Evolutionary conservation across 2,888 invertebrate species (phyloP).

Genomic region (Hirtodrosophila alboralis): DNA sequence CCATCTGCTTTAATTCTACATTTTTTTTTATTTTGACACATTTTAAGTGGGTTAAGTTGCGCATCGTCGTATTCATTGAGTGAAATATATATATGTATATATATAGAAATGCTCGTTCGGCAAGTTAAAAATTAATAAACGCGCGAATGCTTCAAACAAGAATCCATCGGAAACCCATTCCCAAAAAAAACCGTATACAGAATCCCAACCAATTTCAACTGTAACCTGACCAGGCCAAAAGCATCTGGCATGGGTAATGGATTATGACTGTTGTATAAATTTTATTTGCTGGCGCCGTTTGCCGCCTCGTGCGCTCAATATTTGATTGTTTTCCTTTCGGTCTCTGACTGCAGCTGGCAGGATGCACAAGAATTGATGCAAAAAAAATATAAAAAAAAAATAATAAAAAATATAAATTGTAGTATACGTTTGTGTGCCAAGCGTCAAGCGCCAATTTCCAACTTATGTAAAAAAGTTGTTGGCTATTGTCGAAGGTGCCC

Average conservation of each 20-base stretch:
- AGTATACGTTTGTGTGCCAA: constrained; percentile 32
- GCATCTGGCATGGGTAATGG: constrained; percentile 68
- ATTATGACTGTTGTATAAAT: constrained; percentile 64
- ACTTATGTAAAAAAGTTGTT: constrained; percentile 36
- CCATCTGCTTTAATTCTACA: constrained; percentile 6
- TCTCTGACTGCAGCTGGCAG: constrained; percentile 8
- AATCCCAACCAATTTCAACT: constrained; percentile 27
- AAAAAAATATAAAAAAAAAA: constrained; percentile 13
- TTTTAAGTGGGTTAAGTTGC: constrained; percentile 61
- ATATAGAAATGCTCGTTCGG: constrained; percentile 23
- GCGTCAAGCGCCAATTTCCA: constrained; percentile 6
- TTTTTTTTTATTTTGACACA: constrained; percentile 31
- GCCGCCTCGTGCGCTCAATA: constrained; percentile 48
- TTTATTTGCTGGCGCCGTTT: constrained; percentile 49
- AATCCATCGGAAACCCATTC: constrained; percentile 16
- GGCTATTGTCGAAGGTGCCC: constrained; percentile 43
- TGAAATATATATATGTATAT: constrained; percentile 1
- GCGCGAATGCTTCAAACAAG: constrained; percentile 21
- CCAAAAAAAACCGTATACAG: constrained; percentile 9
- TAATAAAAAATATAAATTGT: too few relatives aligned
- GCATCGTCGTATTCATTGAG: constrained; percentile 43
- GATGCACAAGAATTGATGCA: constrained; percentile 12
- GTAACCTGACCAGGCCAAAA: constrained; percentile 5
- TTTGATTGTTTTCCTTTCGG: constrained; percentile 63
- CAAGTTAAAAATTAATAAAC: constrained; percentile 61